Evolutionary conservation across 1,140 invertebrate genomes (phyloP), one percentile per base, ranked within the genome.

Genomic region (Dreissena polymorpha): DNA sequence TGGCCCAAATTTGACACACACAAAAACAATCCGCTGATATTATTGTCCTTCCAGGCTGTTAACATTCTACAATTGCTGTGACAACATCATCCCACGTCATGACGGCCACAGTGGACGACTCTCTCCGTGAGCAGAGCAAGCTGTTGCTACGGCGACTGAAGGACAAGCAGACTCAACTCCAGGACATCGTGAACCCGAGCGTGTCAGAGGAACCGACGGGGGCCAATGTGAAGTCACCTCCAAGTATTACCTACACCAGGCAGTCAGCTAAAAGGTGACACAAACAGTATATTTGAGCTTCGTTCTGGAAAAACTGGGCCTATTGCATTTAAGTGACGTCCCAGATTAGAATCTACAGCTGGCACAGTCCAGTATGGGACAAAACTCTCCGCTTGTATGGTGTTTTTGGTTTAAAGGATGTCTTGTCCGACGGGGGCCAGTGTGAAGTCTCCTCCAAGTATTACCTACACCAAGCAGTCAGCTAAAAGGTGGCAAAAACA

Each of bases 51-150:
- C 8, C 39, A 39, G 39, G 39, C 8, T 2, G 39, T 5, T 39
- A 39, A 39, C 39, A 39, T 39, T 39, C 2, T 39, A 39, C 8
- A 39, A 39, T 39, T 39, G 39, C 39, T 39, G 39, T 39, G 39
- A 39, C 39, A 39, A 39, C 39, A 39, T 39, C 39, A 39, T 39
- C 39, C 2, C 39, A 39, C 8, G 39, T 8, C 39, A 77, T 55
- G 65, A 68, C 73, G 49, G 67, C 71, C 8, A 65, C 74, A 7
- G 69, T 83, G 21, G 83, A 85, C 79, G 83, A 85, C n/a, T 50
- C 65, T 16, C 64, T 85, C 16, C 55, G 83, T 10, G 71, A 69
- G 50, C 75, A 80, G 49, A 79, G 83, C 50, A 79, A 85, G 51
- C 50, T 63, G 14, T 63, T 85, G 25, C 60, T 85, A 16, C 49